A percentile compares a stretch with the other conserved stretches of the same genome.
Conservation (phyloP, 1,140 invertebrate species). For the Drosophila sucinea region DNA sequence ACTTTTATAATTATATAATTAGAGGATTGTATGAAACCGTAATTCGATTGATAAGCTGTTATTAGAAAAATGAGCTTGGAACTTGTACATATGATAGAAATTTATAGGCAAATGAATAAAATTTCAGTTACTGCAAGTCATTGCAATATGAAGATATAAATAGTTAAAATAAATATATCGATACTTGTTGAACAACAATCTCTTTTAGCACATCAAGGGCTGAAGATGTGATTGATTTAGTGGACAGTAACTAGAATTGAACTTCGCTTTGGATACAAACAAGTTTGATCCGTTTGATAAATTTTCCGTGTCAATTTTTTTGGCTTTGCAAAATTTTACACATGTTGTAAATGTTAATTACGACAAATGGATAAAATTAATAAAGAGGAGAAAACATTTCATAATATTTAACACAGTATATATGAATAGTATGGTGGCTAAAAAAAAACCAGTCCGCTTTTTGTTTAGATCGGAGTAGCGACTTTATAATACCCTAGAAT, state of each 20-base stretch:
- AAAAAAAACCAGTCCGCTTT: not conserved
- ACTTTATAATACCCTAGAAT: not conserved
- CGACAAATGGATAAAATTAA: constrained; percentile 1
- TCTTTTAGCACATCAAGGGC: constrained; percentile 8
- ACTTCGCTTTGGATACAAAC: not conserved
- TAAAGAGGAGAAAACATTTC: constrained; percentile 4
- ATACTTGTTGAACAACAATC: constrained; percentile 4
- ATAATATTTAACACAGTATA: constrained; percentile 1
- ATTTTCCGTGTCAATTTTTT: not conserved
- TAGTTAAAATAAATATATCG: not conserved
- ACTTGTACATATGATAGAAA: too few relatives aligned
- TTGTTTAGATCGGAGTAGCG: not conserved
- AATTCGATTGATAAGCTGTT: too few relatives aligned
- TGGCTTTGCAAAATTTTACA: not conserved
- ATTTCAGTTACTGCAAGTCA: not conserved
- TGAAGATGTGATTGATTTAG: constrained; percentile 3
- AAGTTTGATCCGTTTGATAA: not conserved
- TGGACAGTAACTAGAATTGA: constrained; percentile 1
- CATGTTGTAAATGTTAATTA: not conserved
- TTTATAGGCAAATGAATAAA: not conserved
- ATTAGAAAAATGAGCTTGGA: too few relatives aligned
- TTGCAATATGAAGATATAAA: constrained; percentile 1
- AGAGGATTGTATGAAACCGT: too few relatives aligned
- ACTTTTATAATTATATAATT: too few relatives aligned
- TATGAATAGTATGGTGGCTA: not conserved